Percentiles rank a stretch among this genome's conserved stretches.
Evolutionary conservation across 2,888 invertebrate species (phyloP).

Genomic region (Entomobrya multifasciata): DNA sequence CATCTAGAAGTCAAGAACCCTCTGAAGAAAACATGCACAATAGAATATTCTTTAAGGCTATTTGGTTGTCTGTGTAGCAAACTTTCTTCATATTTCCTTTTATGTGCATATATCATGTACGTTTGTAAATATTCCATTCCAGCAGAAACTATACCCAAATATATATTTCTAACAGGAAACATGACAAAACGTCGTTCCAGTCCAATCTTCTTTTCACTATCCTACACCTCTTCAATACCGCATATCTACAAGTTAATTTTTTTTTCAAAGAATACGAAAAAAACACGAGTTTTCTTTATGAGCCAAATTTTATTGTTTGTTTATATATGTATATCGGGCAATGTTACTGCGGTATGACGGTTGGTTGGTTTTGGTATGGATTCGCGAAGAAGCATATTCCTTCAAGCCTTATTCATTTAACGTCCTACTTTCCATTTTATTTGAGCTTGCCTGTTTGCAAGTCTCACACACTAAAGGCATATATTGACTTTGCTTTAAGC

Average conservation of each 20-base stretch:
- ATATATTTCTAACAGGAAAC: not conserved
- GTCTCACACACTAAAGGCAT: not conserved
- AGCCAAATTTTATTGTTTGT: conserved; percentile 11
- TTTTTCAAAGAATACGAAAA: not conserved
- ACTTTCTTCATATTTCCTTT: too few species aligned
- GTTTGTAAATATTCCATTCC: conserved; percentile 9
- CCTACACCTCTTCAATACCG: conserved; percentile 2
- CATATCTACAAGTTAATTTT: conserved; percentile 42
- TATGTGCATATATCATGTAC: not conserved
- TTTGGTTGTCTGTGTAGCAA: too few species aligned
- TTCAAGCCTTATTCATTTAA: conserved; percentile 23
- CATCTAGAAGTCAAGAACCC: not conserved
- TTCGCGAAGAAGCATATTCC: not conserved
- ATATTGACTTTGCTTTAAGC: not conserved
- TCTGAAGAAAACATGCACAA: conserved; percentile 5
- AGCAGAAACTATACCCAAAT: too few species aligned
- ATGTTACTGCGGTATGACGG: not conserved
- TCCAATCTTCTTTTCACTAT: conserved; percentile 35
- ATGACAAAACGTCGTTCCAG: not conserved
- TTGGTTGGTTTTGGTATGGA: too few species aligned
- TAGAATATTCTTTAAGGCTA: too few species aligned
- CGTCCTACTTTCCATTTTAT: not conserved
- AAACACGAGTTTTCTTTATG: conserved; percentile 1
- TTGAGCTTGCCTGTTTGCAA: not conserved
- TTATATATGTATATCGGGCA: not conserved